A percentile compares a stretch with the other conserved stretches of the same genome.
Conservation (phyloP, 2,888 invertebrate genomes). For the Sinotaia quadrata region DNA sequence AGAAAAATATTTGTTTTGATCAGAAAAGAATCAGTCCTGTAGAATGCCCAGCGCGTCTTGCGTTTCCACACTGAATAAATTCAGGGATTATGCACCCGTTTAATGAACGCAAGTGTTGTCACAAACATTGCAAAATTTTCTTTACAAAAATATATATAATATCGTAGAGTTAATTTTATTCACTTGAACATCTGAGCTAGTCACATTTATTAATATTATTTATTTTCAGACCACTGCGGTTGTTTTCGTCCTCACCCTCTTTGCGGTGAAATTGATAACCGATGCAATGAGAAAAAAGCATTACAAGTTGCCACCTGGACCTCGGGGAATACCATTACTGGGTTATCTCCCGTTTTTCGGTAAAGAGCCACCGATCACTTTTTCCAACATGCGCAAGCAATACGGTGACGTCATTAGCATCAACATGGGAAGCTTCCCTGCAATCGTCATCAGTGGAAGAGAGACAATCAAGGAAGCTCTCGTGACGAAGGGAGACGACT, state of each 20-base stretch:
- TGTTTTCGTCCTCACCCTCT: background rate
- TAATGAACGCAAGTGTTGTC: no score
- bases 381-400: slow-evolving; percentile 29
- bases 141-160: no score
- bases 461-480: slow-evolving; percentile 29
- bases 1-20: no score
- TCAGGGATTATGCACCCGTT: no score
- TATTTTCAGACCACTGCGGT: background rate
- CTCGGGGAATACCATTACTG: slow-evolving; percentile 42
- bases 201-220: no score
- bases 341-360: slow-evolving; percentile 43
- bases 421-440: slow-evolving; percentile 36
- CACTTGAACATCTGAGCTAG: no score
- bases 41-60: no score
- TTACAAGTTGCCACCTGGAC: slow-evolving; percentile 31
- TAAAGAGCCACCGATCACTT: slow-evolving; percentile 31
- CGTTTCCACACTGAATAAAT: no score
- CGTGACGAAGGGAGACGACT: slow-evolving; percentile 23
- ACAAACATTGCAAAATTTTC: no score
- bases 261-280: background rate
- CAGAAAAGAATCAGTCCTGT: no score
- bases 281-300: background rate
- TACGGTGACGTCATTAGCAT: slow-evolving; percentile 43
- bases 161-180: no score
- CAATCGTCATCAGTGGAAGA: slow-evolving; percentile 43